Base-by-base conservation (phyloP, 2,888 invertebrate species). In the Dryobotodes eremita region DNA sequence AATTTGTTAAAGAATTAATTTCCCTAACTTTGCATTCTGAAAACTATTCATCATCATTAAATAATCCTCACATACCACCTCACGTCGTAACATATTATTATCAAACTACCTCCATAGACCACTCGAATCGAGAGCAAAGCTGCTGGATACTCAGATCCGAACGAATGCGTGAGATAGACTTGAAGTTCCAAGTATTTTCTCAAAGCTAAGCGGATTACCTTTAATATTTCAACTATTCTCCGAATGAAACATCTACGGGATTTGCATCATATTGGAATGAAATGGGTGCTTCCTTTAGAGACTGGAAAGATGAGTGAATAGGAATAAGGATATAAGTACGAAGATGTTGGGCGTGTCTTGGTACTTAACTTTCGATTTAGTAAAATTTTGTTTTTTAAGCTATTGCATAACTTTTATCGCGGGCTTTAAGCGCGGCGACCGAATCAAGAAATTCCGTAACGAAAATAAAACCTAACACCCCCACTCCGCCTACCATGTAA, bases 261-360 rank as follows among this genome's bases (percentile, higher is more conserved):
- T 95, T 94, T 94, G 92, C 94, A 94, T 94, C 91, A 91, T 94
- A 95, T 95, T 94, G 91, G 88, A 93, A 89, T 88, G 82, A 79
- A 88, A 90, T 84, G 61, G 75, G 48, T 73, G 65, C 75, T 79
- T 72, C 62, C 62, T 77, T 82, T 64, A 66, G 50, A 68, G 68
- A 85, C 82, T 77, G 72, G 66, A 74, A 64, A 62, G 68, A 71
- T 74, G 50, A 76, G 36, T 53, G 36, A 65, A 69, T 36, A 36
- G 26, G 36, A 57, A 75, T 71, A 31, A 77, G 64, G 64, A 55
- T 74, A 31, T 36, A 65, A n/a, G 48, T 55, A 61, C 23, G 23
- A 31, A n/a, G 31, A 66, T 26, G 20, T 23, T n/a, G 46, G 23
- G 46, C 23, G 17, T 36, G 10, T 53, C 42, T 23, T 79, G 65